Conservation (phyloP, 37 sponge, comb jelly and placozoan species). For the Tethya wilhelma region DNA sequence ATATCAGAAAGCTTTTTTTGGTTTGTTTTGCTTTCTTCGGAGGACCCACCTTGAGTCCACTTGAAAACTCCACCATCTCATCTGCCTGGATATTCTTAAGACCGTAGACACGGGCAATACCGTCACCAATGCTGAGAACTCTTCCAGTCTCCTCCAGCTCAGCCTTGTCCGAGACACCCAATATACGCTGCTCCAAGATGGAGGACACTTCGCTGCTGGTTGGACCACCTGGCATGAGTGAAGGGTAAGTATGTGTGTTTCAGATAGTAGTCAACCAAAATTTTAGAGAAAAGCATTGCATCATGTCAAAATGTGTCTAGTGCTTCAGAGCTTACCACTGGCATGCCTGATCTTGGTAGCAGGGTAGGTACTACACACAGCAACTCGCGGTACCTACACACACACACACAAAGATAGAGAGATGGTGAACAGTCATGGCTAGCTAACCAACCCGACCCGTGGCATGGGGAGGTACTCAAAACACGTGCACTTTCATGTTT, state of each 20-base stretch:
- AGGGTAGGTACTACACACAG: background rate
- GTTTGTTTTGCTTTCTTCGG: background rate
- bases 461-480: too few species aligned
- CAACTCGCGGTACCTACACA: too few species aligned
- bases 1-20: too few species aligned
- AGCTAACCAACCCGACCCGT: too few species aligned
- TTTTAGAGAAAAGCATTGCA: background rate
- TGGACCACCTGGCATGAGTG: constrained; percentile 54
- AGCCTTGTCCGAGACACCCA: constrained; percentile 82
- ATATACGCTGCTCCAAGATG: constrained; percentile 93
- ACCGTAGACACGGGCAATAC: constrained; percentile 99
- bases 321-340: constrained; percentile 23
- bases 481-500: too few species aligned
- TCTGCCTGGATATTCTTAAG: constrained; percentile 99
- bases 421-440: too few species aligned
- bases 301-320: background rate
- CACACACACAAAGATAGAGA: too few species aligned
- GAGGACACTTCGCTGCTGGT: constrained; percentile 90
- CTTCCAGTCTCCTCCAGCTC: constrained; percentile 98
- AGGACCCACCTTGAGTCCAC: constrained; percentile 90
- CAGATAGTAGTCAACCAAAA: background rate
- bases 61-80: constrained; percentile 98
- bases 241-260: too few species aligned
- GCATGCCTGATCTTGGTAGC: constrained; percentile 31
- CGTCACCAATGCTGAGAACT: constrained; percentile 98